Conservation (phyloP, 2,113 vertebrate genomes). For the Gallinago media region DNA sequence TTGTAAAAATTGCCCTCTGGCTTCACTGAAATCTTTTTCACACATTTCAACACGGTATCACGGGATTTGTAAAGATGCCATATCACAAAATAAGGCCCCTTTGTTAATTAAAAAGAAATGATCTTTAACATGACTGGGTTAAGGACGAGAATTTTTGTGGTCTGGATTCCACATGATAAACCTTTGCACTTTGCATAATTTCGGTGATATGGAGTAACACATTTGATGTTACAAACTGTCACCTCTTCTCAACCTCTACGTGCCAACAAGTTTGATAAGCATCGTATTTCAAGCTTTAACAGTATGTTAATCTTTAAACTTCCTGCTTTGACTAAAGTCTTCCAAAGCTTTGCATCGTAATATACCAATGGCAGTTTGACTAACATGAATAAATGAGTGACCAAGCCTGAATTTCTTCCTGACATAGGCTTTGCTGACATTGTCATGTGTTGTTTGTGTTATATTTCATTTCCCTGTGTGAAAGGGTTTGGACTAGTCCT, state of each 20-base stretch:
- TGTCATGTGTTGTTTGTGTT: neutral
- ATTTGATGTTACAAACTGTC: conserved; percentile 6
- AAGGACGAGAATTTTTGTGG: neutral
- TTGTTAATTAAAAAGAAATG: neutral
- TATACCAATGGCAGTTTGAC: neutral
- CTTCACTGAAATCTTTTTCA: neutral
- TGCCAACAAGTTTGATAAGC: conserved; percentile 30
- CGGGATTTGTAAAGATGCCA: neutral
- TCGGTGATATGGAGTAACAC: neutral
- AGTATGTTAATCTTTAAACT: conserved; percentile 16
- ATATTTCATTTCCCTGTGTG: neutral
- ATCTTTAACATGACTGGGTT: neutral
- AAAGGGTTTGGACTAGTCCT: neutral
- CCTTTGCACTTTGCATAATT: neutral
- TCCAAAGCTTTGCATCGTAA: neutral
- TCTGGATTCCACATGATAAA: neutral
- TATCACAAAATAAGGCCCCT: neutral
- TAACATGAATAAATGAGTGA: neutral
- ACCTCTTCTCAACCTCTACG: neutral
- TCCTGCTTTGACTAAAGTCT: neutral
- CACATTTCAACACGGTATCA: neutral
- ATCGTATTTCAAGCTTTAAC: neutral
- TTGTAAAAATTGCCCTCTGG: neutral
- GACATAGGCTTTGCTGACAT: neutral
- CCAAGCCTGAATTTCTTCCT: neutral